These are phyloP conservation scores for Phaethon lepturus DNA, from an alignment of 2,113 vertebrate species.

Conservation along the genomic window DNA sequence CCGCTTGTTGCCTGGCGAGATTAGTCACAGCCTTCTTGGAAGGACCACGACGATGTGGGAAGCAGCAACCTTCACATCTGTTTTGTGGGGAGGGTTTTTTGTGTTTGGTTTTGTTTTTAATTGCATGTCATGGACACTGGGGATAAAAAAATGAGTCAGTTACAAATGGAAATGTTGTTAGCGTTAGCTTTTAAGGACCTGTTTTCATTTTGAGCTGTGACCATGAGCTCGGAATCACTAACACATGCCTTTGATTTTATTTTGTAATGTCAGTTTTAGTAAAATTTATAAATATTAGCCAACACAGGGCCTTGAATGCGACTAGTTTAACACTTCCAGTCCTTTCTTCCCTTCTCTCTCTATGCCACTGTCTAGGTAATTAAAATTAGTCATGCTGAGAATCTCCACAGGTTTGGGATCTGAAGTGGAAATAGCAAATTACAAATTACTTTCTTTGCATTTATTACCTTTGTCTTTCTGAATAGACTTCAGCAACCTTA, in stretches of 20 bases:
- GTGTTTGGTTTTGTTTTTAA: background rate
- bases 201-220: background rate
- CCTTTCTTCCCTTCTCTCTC: background rate
- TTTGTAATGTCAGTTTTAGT: background rate
- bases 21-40: background rate
- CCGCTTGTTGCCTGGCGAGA: background rate
- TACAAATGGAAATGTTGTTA: background rate
- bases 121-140: background rate
- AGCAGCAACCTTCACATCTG: background rate
- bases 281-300: background rate
- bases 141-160: background rate
- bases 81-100: background rate
- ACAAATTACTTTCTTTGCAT: background rate
- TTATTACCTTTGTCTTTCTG: background rate
- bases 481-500: background rate
- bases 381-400: constrained; percentile 9
- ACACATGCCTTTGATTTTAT: background rate
- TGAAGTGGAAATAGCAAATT: constrained; percentile 9
- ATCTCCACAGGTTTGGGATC: background rate
- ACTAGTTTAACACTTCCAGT: background rate
- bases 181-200: background rate
- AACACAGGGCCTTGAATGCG: background rate
- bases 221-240: background rate
- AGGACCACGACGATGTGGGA: background rate
- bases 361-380: background rate